Base-by-base conservation (phyloP, 2,113 vertebrate species). In the Felis chaus region DNA sequence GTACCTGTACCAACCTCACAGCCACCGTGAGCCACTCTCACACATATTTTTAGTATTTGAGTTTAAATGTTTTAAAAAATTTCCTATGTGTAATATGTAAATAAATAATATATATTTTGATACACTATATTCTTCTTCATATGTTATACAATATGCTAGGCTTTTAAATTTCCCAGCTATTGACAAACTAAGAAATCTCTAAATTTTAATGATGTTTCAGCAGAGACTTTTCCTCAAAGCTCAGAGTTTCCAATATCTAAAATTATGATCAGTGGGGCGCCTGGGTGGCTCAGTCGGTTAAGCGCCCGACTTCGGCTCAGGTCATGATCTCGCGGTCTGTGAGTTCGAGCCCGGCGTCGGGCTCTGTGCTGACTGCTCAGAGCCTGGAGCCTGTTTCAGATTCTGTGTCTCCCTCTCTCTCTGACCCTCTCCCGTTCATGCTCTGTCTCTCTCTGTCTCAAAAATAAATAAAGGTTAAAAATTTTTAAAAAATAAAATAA, bases 151-250 rank as follows among this genome's bases (percentile, higher is more conserved):
- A 45, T 31, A 53, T 27, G 25, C 53, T 33, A 78, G 41, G n/a
- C n/a, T 66, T 73, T 82, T 29, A 68, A 61, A 78, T 82, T 93
- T 78, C 48, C 25, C 36, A 53, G 48, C 55, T 90, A 66, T 31
- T 12, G 39, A 66, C 23, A 89, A 95, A 53, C 27, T 45, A 79
- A 39, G 74, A 90, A 84, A 92, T 87, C 36, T 73, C 50, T 23
- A 74, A 21, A 50, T 87, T 25, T 89, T 76, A 76, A 74, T 7
- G 12, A 45, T 53, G 15, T 91, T 93, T 73, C 76, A 71, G 39
- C 23, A 36, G 89, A 79, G 65, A 57, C 41, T 76, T 76, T 85
- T 89, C 84, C 94, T 78, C 71, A 95, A 86, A 91, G 80, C 25
- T 71, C 76, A 53, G 57, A 61, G 65, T 85, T 95, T 87, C 84